Conservation (phyloP, 2,113 vertebrate species). For the Pteronura brasiliensis region DNA sequence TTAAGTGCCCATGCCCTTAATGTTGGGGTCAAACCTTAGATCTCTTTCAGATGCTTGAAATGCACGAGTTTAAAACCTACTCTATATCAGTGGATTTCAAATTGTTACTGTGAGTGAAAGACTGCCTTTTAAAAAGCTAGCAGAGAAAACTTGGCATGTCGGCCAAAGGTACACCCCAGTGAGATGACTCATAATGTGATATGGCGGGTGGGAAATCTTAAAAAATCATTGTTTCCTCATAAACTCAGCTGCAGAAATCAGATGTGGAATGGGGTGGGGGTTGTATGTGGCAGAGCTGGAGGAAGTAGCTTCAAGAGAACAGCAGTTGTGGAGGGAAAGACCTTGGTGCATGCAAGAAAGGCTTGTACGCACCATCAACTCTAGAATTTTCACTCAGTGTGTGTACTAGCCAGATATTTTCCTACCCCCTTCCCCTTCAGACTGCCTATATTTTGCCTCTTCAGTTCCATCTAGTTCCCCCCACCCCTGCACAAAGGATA, state of each 20-base stretch:
- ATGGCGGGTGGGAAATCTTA: constrained; percentile 42
- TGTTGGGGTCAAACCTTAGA: constrained; percentile 25
- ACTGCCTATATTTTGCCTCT: background rate
- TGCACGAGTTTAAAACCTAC: background rate
- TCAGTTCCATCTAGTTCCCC: background rate
- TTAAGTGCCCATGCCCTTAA: constrained; percentile 22
- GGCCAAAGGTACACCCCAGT: constrained; percentile 10
- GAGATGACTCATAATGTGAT: constrained; percentile 19
- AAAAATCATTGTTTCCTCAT: background rate
- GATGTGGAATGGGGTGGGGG: background rate
- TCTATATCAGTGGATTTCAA: background rate
- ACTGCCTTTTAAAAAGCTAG: constrained; percentile 24
- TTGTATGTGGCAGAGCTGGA: background rate
- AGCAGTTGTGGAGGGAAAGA: background rate
- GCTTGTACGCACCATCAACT: background rate
- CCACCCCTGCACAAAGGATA: rapidly evolving
- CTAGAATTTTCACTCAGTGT: background rate
- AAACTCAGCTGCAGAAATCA: constrained; percentile 49
- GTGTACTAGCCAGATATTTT: background rate
- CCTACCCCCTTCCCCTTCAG: background rate
- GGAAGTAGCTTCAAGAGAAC: background rate
- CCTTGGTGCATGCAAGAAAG: background rate
- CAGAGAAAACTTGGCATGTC: background rate
- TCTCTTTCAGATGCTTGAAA: constrained; percentile 66
- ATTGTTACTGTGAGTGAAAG: background rate